Evolutionary conservation across 2,888 invertebrate species (phyloP).

Genomic region (Orthonevra nobilis): DNA sequence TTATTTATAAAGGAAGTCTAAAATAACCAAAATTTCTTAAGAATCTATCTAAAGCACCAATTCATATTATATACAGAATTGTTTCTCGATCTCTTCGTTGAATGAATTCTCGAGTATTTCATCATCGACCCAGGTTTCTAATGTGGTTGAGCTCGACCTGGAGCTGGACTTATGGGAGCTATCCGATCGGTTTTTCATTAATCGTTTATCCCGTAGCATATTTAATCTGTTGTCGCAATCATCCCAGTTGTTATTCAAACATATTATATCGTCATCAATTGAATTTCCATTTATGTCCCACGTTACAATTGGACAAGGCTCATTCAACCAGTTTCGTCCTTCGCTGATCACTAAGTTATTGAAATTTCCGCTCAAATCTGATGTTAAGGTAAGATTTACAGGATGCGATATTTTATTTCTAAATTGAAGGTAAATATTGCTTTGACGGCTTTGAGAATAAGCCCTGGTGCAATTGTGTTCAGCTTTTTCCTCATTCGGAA

Average conservation of each 20-base stretch:
- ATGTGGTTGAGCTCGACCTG: slow-evolving; percentile 78
- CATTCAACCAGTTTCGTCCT: slow-evolving; percentile 72
- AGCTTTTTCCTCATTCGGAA: slow-evolving; percentile 26
- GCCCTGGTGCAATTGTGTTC: slow-evolving; percentile 25
- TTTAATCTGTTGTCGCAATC: slow-evolving; percentile 75
- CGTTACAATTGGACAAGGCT: slow-evolving; percentile 75
- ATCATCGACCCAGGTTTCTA: slow-evolving; percentile 80
- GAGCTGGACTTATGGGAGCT: slow-evolving; percentile 76
- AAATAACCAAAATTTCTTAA: neutral
- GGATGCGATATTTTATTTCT: slow-evolving; percentile 68
- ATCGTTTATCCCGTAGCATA: slow-evolving; percentile 71
- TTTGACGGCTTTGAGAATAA: slow-evolving; percentile 28
- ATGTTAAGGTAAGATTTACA: slow-evolving; percentile 76
- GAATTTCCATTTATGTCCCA: slow-evolving; percentile 79
- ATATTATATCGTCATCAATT: slow-evolving; percentile 74
- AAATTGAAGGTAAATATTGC: slow-evolving; percentile 67
- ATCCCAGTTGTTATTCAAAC: slow-evolving; percentile 72
- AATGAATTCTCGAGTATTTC: slow-evolving; percentile 74
- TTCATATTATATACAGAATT: slow-evolving; percentile 43
- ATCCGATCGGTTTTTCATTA: slow-evolving; percentile 68
- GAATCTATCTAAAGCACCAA: slow-evolving; percentile 38
- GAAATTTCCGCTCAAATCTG: slow-evolving; percentile 75
- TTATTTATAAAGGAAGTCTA: too few relatives aligned
- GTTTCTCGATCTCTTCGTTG: slow-evolving; percentile 73
- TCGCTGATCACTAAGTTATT: slow-evolving; percentile 77